Evolutionary conservation across 2,797 vertebrate genomes (phyloP).

Genomic region (Anguilla obscura): DNA sequence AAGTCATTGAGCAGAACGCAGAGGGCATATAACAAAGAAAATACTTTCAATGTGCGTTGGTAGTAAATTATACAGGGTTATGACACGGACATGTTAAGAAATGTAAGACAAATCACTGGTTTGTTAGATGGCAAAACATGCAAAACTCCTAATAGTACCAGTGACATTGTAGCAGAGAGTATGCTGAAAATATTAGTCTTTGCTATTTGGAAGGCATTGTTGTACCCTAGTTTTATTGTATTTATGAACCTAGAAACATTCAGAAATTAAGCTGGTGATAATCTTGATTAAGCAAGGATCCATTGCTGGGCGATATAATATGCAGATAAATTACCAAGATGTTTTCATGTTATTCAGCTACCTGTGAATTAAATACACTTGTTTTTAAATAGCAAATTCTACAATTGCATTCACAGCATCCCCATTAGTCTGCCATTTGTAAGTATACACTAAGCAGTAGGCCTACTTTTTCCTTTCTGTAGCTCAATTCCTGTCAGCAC

Average conservation of each 20-base stretch:
- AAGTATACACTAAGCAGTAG: too few relatives aligned
- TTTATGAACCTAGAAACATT: neutral
- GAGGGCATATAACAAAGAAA: neutral
- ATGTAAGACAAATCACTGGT: too few relatives aligned
- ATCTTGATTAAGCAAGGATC: neutral
- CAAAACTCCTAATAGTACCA: too few relatives aligned
- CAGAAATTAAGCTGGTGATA: neutral
- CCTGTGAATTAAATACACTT: too few relatives aligned
- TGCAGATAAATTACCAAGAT: neutral
- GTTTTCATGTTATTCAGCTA: too few relatives aligned
- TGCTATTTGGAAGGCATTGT: neutral
- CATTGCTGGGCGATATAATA: neutral
- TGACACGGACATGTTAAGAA: too few relatives aligned
- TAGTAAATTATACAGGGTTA: neutral
- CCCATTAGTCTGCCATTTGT: too few relatives aligned
- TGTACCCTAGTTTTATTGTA: neutral
- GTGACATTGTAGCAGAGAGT: too few relatives aligned
- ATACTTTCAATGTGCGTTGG: neutral
- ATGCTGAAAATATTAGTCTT: neutral
- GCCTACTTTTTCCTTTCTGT: too few relatives aligned
- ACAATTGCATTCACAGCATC: too few relatives aligned
- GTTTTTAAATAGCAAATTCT: neutral
- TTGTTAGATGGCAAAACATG: too few relatives aligned
- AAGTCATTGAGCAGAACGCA: neutral
- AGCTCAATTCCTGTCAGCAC: too few relatives aligned